These are phyloP conservation scores for Ctenosaura bakeri DNA, from an alignment of 2,797 vertebrate species.

Conservation along the genomic window DNA sequence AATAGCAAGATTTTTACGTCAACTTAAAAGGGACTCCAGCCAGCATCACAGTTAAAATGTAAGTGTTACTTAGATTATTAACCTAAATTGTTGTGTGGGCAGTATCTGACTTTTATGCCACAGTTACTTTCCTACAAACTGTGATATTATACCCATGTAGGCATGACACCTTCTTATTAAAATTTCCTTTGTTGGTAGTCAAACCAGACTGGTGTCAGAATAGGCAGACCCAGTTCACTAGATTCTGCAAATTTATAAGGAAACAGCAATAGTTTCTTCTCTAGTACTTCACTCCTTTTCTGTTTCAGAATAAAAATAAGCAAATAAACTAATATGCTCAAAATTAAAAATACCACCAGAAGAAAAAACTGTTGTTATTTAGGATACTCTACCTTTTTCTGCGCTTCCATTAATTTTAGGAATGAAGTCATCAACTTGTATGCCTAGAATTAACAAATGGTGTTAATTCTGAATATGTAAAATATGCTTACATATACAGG, in stretches of 20 bases:
- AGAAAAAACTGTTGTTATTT: slow-evolving; percentile 74
- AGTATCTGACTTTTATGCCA: neutral
- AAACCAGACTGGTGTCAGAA: neutral
- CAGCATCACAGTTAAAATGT: slow-evolving; percentile 4
- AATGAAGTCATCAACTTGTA: slow-evolving; percentile 89
- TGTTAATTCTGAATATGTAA: slow-evolving; percentile 80
- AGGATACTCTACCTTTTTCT: slow-evolving; percentile 86
- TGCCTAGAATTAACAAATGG: slow-evolving; percentile 86
- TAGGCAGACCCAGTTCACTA: neutral
- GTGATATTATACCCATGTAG: neutral
- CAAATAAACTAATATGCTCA: slow-evolving; percentile 48
- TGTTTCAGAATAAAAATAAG: slow-evolving; percentile 2
- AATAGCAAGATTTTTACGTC: neutral
- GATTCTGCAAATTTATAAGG: neutral
- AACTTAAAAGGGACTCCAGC: neutral
- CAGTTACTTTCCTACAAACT: neutral
- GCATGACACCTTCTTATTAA: neutral
- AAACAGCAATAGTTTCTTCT: neutral
- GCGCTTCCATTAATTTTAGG: slow-evolving; percentile 89
- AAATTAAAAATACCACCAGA: slow-evolving; percentile 50
- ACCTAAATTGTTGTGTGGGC: neutral
- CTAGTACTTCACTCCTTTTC: slow-evolving; percentile 16
- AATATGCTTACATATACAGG: slow-evolving; percentile 46
- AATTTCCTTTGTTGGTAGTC: neutral
- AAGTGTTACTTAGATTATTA: neutral